Conservation (phyloP, 2,113 vertebrate genomes). For the Arvicanthis niloticus region DNA sequence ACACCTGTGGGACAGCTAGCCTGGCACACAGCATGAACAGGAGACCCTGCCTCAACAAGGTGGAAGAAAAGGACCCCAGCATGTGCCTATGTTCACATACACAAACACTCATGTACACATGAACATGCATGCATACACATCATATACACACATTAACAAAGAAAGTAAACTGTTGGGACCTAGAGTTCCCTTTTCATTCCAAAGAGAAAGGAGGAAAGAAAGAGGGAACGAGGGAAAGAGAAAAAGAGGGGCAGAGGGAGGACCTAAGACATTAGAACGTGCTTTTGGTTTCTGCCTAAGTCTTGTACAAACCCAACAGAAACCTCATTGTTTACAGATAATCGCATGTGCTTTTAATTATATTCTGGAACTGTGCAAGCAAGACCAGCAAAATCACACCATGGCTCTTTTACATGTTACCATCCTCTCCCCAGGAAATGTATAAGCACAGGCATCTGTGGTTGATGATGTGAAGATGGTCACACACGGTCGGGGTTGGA, state of each 20-base stretch:
- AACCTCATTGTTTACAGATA: slow-evolving; percentile 22
- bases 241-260: not conserved
- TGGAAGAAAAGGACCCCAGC: not conserved
- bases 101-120: not conserved
- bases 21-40: not conserved
- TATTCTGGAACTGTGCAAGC: slow-evolving; percentile 53
- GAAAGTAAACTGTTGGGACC: not conserved
- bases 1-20: not conserved
- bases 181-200: slow-evolving; percentile 36
- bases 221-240: not conserved
- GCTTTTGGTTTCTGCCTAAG: slow-evolving; percentile 47
- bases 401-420: slow-evolving; percentile 34
- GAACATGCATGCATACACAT: not conserved
- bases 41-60: not conserved
- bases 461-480: not conserved
- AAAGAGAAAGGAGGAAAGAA: not conserved
- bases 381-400: not conserved
- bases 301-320: slow-evolving; percentile 43
- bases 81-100: not conserved
- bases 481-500: slow-evolving; percentile 31
- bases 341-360: slow-evolving; percentile 44
- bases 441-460: slow-evolving; percentile 37
- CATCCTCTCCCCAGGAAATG: not conserved
- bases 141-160: not conserved
- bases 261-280: not conserved